Percentiles rank a stretch among this genome's conserved stretches.
Conservation (phyloP, 2,888 invertebrate genomes). For the Drosophila acutilabella region DNA sequence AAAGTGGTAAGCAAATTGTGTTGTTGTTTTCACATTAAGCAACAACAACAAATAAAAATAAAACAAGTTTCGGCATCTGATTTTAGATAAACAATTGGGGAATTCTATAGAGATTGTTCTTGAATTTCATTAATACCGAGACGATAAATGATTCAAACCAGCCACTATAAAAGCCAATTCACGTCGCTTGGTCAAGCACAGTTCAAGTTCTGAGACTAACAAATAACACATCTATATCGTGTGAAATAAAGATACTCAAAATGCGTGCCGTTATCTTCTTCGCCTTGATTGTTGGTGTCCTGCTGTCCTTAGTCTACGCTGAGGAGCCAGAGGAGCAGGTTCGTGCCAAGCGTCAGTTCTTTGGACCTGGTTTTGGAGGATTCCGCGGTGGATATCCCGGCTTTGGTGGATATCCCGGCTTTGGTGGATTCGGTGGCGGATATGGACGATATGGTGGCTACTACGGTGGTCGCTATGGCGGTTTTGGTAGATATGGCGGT, state of each 20-base stretch:
- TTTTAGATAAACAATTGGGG: conserved; percentile 51
- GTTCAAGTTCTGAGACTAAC: conserved; percentile 45
- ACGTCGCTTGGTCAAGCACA: conserved; percentile 32
- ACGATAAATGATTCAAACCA: conserved; percentile 52
- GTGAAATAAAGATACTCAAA: conserved; percentile 10
- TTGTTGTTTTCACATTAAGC: conserved; percentile 26
- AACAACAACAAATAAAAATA: conserved; percentile 10
- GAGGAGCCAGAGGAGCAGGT: conserved; percentile 31
- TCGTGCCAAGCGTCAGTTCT: conserved; percentile 58
- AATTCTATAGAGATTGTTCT: conserved; percentile 64
- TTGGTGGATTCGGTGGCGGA: conserved; percentile 18
- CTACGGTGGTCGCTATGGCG: conserved; percentile 11
- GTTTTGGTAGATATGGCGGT: conserved; percentile 24
- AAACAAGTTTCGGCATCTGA: conserved; percentile 42
- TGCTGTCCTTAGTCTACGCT: conserved; percentile 49
- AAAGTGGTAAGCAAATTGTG: conserved; percentile 26
- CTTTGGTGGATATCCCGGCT: conserved; percentile 10
- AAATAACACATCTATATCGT: conserved; percentile 26
- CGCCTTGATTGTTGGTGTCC: conserved; percentile 47
- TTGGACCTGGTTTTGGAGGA: conserved; percentile 31
- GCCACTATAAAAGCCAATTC: conserved; percentile 55
- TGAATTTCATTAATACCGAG: conserved; percentile 70
- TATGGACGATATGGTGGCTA: conserved; percentile 30
- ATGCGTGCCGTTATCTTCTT: conserved; percentile 60
- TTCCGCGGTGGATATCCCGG: conserved; percentile 2